A percentile compares a stretch with the other conserved stretches of the same genome.
These are phyloP conservation scores for Microcebus ravelobensis DNA, from an alignment of 2,113 vertebrate genomes.

Conservation along the genomic window DNA sequence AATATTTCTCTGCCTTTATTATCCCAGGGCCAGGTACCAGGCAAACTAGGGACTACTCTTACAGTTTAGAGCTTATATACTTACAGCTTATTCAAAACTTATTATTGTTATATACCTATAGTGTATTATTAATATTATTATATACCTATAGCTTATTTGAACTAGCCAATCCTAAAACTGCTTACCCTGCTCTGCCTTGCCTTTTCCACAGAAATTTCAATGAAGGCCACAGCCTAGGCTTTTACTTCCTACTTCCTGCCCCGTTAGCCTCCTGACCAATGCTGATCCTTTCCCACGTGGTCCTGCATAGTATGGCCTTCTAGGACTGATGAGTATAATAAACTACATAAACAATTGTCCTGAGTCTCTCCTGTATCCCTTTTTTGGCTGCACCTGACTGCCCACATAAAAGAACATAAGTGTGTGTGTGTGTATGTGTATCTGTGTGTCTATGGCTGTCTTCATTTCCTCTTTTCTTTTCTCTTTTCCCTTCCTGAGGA, in stretches of 20 bases:
- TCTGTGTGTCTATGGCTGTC: background rate
- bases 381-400: background rate
- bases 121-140: background rate
- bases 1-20: background rate
- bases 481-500: background rate
- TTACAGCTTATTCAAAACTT: background rate
- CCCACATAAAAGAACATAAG: background rate
- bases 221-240: background rate
- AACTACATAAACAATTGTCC: background rate
- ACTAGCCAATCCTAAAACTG: background rate
- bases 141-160: background rate
- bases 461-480: background rate
- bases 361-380: background rate
- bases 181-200: background rate
- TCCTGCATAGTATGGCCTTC: background rate
- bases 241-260: background rate
- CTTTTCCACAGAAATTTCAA: background rate
- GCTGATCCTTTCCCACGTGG: background rate
- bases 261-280: background rate
- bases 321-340: background rate
- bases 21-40: background rate
- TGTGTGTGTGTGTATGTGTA: fast-evolving
- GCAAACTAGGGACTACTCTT: background rate
- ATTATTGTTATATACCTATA: background rate
- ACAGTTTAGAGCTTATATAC: background rate